Evolutionary conservation across 2,113 vertebrate genomes (phyloP).

Genomic region (Capricornis sumatraensis): DNA sequence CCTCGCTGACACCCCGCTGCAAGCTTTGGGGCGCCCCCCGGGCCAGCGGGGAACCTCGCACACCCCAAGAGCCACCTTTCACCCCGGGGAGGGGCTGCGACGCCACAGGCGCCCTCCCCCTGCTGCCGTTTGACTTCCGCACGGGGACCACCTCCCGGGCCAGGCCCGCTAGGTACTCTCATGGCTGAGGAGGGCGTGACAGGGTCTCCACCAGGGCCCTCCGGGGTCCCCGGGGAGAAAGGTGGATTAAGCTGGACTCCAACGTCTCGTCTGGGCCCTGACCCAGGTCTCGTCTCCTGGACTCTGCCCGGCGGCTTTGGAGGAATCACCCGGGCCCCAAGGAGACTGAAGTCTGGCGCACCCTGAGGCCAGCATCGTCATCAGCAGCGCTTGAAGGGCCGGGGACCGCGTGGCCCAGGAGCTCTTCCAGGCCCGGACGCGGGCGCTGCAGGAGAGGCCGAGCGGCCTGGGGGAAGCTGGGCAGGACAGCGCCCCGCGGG

Average conservation of each 20-base stretch:
- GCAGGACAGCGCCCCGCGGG: slow-evolving; percentile 68
- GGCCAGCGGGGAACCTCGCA: slow-evolving; percentile 74
- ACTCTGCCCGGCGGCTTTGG: slow-evolving; percentile 76
- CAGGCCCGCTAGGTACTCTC: slow-evolving; percentile 71
- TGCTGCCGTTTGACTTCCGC: slow-evolving; percentile 60
- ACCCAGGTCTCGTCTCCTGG: slow-evolving; percentile 53
- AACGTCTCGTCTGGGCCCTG: slow-evolving; percentile 65
- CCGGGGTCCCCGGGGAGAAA: slow-evolving; percentile 62
- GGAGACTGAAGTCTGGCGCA: slow-evolving; percentile 52
- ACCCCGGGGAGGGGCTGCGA: slow-evolving; percentile 70
- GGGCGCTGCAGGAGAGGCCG: slow-evolving; percentile 55
- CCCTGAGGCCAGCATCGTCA: slow-evolving; percentile 78
- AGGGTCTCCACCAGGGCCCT: slow-evolving; percentile 63
- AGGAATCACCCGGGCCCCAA: slow-evolving; percentile 63
- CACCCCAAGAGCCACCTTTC: slow-evolving; percentile 72
- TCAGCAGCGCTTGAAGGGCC: slow-evolving; percentile 79
- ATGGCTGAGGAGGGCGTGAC: slow-evolving; percentile 68
- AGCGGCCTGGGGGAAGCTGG: slow-evolving; percentile 59
- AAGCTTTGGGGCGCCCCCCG: slow-evolving; percentile 86
- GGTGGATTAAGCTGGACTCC: slow-evolving; percentile 60
- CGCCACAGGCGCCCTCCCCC: slow-evolving; percentile 68
- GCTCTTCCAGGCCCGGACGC: slow-evolving; percentile 72
- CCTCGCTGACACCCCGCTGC: slow-evolving; percentile 85
- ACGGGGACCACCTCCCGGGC: slow-evolving; percentile 58
- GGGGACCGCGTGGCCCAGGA: slow-evolving; percentile 71